Evolutionary conservation across 1,140 invertebrate genomes (phyloP).

Genomic region (Oscheius sp.): DNA sequence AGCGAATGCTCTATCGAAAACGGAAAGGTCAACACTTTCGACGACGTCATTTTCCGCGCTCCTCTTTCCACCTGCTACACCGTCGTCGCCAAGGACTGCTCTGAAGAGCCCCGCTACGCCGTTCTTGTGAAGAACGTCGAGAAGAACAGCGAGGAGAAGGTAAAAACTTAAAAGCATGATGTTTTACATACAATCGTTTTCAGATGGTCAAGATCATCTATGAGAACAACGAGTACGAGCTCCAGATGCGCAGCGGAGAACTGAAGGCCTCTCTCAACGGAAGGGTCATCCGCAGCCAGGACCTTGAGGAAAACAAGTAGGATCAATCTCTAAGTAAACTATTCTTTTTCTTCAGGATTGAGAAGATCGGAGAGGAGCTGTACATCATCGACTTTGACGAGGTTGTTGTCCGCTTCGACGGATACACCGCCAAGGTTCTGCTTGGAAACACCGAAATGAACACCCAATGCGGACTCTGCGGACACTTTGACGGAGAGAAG

Average conservation of each 20-base stretch:
- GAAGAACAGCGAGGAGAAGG: constrained; percentile 25
- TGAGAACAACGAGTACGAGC: constrained; percentile 9
- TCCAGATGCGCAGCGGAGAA: constrained; percentile 10
- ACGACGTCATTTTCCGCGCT: constrained; percentile 35
- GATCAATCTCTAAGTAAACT: neutral
- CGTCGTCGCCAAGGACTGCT: constrained; percentile 53
- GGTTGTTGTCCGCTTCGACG: constrained; percentile 44
- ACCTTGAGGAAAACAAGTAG: constrained; percentile 28
- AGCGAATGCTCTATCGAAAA: constrained; percentile 12
- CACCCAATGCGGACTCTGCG: constrained; percentile 41
- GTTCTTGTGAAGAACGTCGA: constrained; percentile 42
- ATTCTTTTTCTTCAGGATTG: constrained; percentile 18
- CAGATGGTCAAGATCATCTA: constrained; percentile 28
- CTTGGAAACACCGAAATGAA: constrained; percentile 14
- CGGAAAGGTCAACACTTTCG: constrained; percentile 39
- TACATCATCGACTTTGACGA: constrained; percentile 26
- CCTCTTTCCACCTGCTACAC: constrained; percentile 33
- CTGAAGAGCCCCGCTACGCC: constrained; percentile 47
- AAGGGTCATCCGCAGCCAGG: constrained; percentile 1
- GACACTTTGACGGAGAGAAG: constrained; percentile 35
- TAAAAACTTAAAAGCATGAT: no score
- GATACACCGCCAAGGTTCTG: constrained; percentile 36
- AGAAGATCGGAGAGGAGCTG: constrained; percentile 28
- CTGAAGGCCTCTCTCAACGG: constrained; percentile 32
- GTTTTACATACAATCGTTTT: no score